Evolutionary conservation across 2,113 vertebrate species (phyloP), one percentile per base, ranked within the genome.

Genomic region (Bombycilla garrulus): DNA sequence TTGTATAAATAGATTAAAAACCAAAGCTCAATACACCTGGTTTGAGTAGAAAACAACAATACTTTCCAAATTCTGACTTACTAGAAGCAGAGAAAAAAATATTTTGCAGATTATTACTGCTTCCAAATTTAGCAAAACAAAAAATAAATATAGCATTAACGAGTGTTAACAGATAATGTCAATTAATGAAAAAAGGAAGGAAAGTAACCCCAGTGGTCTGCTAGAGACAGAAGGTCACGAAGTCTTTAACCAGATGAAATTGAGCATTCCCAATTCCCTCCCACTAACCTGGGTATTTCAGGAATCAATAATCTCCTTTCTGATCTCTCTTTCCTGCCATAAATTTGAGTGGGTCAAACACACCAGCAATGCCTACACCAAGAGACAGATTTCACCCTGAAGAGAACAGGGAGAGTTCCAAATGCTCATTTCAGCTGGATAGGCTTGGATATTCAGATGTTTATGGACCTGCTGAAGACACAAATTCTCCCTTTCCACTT

Each of bases 381-480:
- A 15, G 53, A 45, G 28, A 25, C 11, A 17, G 21, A n/a, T 35
- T 57, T 38, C 25, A 38, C 48, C 42, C 44, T 14, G 12, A 16
- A n/a, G 25, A 9, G 5, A 36, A 10, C 6, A 42, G 15, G 17
- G 18, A 47, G 5, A 18, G 10, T 4, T n/a, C 19, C 36, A 51
- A 33, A 10, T 6, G 13, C 7, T 36, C 48, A 45, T 24, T n/a
- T 15, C 58, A 72, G 69, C 64, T 44, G 42, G 31, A 3, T 12
- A 11, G 1, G 12, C 29, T 14, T 0, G 1, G 6, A 7, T 8
- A 15, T 5, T 12, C n/a, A 33, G 22, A 18, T 10, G 24, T 23
- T 45, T 4, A 4, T 9, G 60, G 44, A 10, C 10, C 47, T 3
- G 12, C 11, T 16, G n/a, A 9, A 22, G 5, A 24, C 1, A 2